These are phyloP conservation scores for Turnix velox DNA, from an alignment of 2,113 vertebrate genomes.

Conservation along the genomic window DNA sequence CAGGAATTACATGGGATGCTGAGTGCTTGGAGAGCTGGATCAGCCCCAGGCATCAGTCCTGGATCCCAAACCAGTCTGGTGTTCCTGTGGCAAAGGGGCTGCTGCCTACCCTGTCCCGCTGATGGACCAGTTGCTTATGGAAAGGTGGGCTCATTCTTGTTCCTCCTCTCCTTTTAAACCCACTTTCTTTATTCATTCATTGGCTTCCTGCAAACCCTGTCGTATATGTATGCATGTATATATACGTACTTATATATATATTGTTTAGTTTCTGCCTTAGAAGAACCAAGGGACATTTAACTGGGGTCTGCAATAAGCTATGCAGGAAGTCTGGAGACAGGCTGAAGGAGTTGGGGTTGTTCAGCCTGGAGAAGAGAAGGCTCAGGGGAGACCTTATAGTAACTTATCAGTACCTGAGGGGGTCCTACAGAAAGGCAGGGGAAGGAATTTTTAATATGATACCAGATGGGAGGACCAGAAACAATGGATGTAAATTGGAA, in stretches of 20 bases:
- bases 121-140: not conserved
- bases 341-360: no score
- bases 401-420: no score
- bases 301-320: not conserved
- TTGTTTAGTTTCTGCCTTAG: not conserved
- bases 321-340: no score
- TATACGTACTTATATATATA: no score
- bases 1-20: not conserved
- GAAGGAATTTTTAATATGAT: no score
- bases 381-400: no score
- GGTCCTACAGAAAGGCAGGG: no score
- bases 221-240: not conserved
- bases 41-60: not conserved
- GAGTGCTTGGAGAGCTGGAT: not conserved
- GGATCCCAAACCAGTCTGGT: not conserved
- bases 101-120: accelerated
- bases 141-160: not conserved
- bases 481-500: no score
- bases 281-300: not conserved
- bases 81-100: not conserved
- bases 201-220: not conserved
- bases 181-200: not conserved
- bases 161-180: not conserved
- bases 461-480: no score
- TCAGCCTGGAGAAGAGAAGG: no score